phyloP scores from a whole-genome alignment of 2,888 invertebrate genomes.

The Mesoligia furuncula region DNA sequence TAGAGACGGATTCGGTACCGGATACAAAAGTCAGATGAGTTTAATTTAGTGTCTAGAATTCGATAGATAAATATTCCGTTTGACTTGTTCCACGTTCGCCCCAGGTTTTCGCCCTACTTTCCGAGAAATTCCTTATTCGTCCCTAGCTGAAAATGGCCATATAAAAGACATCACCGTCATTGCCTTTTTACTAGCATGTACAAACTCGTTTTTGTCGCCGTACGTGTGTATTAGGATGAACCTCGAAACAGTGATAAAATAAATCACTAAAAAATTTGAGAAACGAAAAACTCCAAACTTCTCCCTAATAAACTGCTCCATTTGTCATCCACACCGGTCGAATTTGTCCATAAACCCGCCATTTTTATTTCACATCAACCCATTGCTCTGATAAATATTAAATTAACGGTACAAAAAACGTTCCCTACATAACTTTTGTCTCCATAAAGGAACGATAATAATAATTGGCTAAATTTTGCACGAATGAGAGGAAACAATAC shows the following conservation, averaged over 20 bases:
- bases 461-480: conserved; percentile 63
- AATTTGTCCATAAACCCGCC: conserved; percentile 56
- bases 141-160: neutral
- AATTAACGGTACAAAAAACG: conserved; percentile 63
- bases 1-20: neutral
- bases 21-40: neutral
- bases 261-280: conserved; percentile 31
- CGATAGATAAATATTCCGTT: neutral
- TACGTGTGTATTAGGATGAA: neutral
- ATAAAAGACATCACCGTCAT: neutral
- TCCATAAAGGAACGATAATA: conserved; percentile 64
- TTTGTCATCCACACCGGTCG: conserved; percentile 46
- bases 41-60: neutral
- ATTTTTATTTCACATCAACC: conserved; percentile 56
- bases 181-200: neutral
- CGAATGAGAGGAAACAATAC: conserved; percentile 64
- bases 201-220: neutral
- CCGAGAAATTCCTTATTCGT: neutral
- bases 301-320: conserved; percentile 25
- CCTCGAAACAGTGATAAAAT: conserved; percentile 16
- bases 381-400: conserved; percentile 56
- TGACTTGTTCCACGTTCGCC: neutral
- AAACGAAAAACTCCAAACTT: conserved; percentile 30
- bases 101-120: neutral
- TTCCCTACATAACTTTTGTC: conserved; percentile 55